Evolutionary conservation across 2,888 invertebrate species (phyloP).

Genomic region (Oscheius sp.): DNA sequence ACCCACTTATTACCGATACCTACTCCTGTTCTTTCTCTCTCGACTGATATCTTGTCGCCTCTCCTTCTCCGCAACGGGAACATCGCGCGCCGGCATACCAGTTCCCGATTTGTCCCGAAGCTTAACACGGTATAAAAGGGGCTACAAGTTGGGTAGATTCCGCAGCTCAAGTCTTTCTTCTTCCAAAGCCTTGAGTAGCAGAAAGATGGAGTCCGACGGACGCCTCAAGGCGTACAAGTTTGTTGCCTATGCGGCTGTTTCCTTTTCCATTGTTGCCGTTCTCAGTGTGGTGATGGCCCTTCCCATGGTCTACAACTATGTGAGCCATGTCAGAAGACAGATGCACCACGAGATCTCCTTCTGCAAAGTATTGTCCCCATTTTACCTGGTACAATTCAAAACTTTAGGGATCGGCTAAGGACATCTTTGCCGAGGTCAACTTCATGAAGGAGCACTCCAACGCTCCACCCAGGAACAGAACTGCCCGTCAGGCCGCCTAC

Average conservation of each 20-base stretch:
- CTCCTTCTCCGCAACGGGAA: slow-evolving; percentile 25
- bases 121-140: background rate
- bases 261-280: slow-evolving; percentile 65
- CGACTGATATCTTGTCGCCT: too few relatives aligned
- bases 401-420: slow-evolving; percentile 67
- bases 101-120: slow-evolving; percentile 17
- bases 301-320: slow-evolving; percentile 65
- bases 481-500: slow-evolving; percentile 61
- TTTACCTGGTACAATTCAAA: background rate
- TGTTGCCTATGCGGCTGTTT: slow-evolving; percentile 64
- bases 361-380: slow-evolving; percentile 49
- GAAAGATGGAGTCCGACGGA: slow-evolving; percentile 53
- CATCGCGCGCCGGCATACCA: slow-evolving; percentile 18
- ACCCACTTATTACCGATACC: slow-evolving; percentile 16
- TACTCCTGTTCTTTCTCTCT: background rate
- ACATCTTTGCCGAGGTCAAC: slow-evolving; percentile 69
- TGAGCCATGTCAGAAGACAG: slow-evolving; percentile 55
- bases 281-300: slow-evolving; percentile 62
- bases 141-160: too few relatives aligned
- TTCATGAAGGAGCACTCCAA: slow-evolving; percentile 60
- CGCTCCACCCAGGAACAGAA: slow-evolving; percentile 63
- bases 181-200: background rate
- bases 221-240: slow-evolving; percentile 66
- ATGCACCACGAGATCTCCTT: slow-evolving; percentile 58
- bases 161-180: background rate